These are phyloP conservation scores for Tanytarsus gracilentus DNA, from an alignment of 2,888 invertebrate genomes.

Conservation along the genomic window DNA sequence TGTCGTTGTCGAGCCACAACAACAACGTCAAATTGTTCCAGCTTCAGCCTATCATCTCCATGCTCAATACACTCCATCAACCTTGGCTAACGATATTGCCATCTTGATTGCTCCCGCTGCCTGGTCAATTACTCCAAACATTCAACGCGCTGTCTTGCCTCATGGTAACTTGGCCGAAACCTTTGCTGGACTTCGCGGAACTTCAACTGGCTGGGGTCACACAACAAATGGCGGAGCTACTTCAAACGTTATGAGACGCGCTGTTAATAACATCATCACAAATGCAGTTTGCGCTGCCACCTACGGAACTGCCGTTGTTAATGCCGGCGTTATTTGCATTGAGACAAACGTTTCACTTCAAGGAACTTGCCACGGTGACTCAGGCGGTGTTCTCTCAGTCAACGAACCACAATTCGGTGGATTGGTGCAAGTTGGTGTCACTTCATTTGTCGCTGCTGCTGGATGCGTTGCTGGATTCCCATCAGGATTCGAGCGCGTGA, in stretches of 20 bases:
- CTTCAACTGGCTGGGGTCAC: conserved; percentile 34
- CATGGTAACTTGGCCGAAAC: conserved; percentile 31
- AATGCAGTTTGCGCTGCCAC: conserved; percentile 36
- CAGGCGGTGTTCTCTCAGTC: conserved; percentile 22
- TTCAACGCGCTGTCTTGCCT: conserved; percentile 35
- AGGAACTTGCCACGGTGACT: neutral
- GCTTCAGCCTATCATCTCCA: neutral
- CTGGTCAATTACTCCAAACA: conserved; percentile 31
- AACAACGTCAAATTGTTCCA: conserved; percentile 10
- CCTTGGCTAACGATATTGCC: conserved; percentile 37
- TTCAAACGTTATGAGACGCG: conserved; percentile 35
- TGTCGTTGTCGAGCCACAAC: neutral
- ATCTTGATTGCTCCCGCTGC: conserved; percentile 33
- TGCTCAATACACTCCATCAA: conserved; percentile 30
- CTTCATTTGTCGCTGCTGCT: conserved; percentile 38
- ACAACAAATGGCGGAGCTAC: conserved; percentile 32
- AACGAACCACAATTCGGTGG: conserved; percentile 35
- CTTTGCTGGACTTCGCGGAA: conserved; percentile 38
- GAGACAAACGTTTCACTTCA: conserved; percentile 33
- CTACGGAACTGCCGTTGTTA: conserved; percentile 34
- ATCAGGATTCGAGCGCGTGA: conserved; percentile 41
- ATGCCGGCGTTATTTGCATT: conserved; percentile 37
- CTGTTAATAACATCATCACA: conserved; percentile 36
- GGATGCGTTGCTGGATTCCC: conserved; percentile 41
- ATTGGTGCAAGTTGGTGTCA: conserved; percentile 34